Conservation (phyloP, 2,888 invertebrate genomes). For the Rhingia campestris region DNA sequence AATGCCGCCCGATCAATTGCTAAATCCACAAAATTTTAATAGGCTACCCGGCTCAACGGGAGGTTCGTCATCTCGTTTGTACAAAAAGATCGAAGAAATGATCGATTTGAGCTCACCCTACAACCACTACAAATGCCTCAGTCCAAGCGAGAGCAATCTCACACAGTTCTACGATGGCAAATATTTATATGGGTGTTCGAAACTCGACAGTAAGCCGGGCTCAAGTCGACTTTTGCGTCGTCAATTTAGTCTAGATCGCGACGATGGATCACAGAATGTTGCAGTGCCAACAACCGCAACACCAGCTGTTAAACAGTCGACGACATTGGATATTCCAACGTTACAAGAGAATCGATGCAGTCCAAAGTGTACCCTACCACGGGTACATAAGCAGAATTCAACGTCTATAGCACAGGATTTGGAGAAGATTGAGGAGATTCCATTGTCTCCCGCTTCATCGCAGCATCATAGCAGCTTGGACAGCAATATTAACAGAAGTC, state of each 20-base stretch:
- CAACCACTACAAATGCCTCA: slow-evolving; percentile 89
- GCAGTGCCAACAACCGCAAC: slow-evolving; percentile 75
- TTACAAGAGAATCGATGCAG: slow-evolving; percentile 81
- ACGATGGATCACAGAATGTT: slow-evolving; percentile 84
- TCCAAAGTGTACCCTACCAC: slow-evolving; percentile 77
- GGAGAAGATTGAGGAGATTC: slow-evolving; percentile 88
- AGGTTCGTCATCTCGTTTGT: slow-evolving; percentile 81
- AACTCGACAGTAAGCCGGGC: slow-evolving; percentile 81
- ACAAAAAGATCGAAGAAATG: slow-evolving; percentile 83
- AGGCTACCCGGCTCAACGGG: slow-evolving; percentile 80
- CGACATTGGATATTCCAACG: slow-evolving; percentile 80
- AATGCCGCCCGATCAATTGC: slow-evolving; percentile 80
- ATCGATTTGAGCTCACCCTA: slow-evolving; percentile 89
- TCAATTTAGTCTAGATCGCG: slow-evolving; percentile 88
- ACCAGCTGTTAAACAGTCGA: slow-evolving; percentile 77
- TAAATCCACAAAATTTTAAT: slow-evolving; percentile 82
- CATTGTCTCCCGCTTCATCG: slow-evolving; percentile 83
- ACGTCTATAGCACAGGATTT: slow-evolving; percentile 87
- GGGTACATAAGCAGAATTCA: slow-evolving; percentile 87
- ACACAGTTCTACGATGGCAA: slow-evolving; percentile 81
- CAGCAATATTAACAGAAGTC: slow-evolving; percentile 82
- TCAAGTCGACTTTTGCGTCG: slow-evolving; percentile 85
- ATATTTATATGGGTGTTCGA: slow-evolving; percentile 79
- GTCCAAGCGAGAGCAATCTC: slow-evolving; percentile 85
- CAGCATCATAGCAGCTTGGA: slow-evolving; percentile 82